These are phyloP conservation scores for Riptortus pedestris DNA, from an alignment of 1,140 invertebrate species.

Conservation along the genomic window DNA sequence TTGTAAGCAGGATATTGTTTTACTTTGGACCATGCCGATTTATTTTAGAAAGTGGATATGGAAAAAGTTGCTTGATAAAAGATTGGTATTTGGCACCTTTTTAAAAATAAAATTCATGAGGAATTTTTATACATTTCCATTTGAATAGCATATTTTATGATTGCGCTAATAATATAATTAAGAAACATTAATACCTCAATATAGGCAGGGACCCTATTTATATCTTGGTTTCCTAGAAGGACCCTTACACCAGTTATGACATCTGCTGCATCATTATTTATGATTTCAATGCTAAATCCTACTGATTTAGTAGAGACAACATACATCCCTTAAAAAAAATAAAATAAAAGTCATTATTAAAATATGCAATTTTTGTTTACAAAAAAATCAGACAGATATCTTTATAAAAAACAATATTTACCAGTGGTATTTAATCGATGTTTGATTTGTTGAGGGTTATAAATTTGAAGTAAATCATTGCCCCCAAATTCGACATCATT, in stretches of 20 bases:
- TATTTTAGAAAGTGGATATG: too few species aligned
- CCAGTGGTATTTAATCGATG: slow-evolving; percentile 81
- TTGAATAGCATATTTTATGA: too few species aligned
- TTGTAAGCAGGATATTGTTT: too few species aligned
- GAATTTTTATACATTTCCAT: too few species aligned
- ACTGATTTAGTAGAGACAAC: slow-evolving; percentile 77
- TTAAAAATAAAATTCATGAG: too few species aligned
- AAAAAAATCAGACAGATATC: background rate
- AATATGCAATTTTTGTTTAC: background rate
- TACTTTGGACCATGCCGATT: too few species aligned
- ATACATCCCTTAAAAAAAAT: slow-evolving; percentile 53
- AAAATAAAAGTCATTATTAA: background rate
- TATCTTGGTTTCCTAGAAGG: slow-evolving; percentile 75
- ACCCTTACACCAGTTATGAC: slow-evolving; percentile 83
- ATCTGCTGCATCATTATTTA: slow-evolving; percentile 73
- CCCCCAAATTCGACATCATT: slow-evolving; percentile 92
- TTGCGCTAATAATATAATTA: too few species aligned
- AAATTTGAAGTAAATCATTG: slow-evolving; percentile 88
- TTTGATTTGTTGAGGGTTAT: slow-evolving; percentile 90
- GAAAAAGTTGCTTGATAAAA: too few species aligned
- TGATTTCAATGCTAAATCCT: slow-evolving; percentile 82
- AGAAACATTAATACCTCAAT: too few species aligned
- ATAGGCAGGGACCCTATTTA: slow-evolving; percentile 69
- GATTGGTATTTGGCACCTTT: too few species aligned
- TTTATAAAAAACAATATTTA: slow-evolving; percentile 37